Evolutionary conservation across 2,888 invertebrate species (phyloP), one percentile per base, ranked within the genome.

Genomic region (Epirrita christyi): DNA sequence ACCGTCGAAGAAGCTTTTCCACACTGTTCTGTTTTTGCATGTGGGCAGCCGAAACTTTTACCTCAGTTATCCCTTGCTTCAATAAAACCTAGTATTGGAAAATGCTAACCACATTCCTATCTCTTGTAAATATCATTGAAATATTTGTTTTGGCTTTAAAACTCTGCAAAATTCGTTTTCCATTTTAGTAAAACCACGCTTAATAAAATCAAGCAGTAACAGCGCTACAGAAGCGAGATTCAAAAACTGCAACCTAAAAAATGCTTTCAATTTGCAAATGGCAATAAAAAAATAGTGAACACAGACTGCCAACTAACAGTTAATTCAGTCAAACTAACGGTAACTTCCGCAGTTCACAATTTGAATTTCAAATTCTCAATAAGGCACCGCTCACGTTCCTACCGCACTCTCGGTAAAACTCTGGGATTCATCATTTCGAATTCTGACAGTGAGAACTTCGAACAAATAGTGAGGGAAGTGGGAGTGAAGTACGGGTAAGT

Each of bases 321-420:
- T 54, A 59, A 59, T 59, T 59, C 54, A 54, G 49, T 59, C 36
- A 45, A 59, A 65, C 63, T 64, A 67, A 59, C 55, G 59, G 64
- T 44, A 66, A 68, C 62, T 61, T 60, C 52, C 28, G 48, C 55
- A 52, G 49, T 61, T 59, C 57, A 29, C 62, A 61, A 84, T 84
- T 81, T 83, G 76, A 77, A 83, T 70, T 84, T 82, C 83, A 80
- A 81, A 84, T 81, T 64, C 60, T 59, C 72, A 73, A 75, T 80
- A 78, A 78, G 76, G 78, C 73, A 71, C 59, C 65, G 68, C 67
- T 72, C 68, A 65, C 64, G 66, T 21, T 2, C 21, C n/a, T n/a
- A n/a, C n/a, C n/a, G n/a, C n/a, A n/a, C n/a, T n/a, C n/a, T n/a
- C 67, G 72, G 67, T 75, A 63, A 58, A 65, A 63, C 63, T 65